Conservation (phyloP, 2,888 invertebrate genomes). For the Chironomus tentans region DNA sequence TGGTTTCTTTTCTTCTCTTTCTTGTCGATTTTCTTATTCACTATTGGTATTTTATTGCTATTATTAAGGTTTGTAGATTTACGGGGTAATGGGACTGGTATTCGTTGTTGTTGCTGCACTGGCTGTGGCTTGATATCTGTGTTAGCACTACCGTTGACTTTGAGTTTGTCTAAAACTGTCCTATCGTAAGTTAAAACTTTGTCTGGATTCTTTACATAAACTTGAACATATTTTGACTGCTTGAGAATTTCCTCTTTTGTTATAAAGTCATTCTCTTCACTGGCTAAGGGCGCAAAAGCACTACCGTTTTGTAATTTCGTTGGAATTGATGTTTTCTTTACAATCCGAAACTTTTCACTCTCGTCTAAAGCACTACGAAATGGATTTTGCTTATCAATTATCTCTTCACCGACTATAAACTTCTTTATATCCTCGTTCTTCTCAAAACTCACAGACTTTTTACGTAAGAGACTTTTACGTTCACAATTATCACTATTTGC, state of each 20-base stretch:
- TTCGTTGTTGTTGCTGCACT: constrained; percentile 28
- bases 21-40: constrained; percentile 36
- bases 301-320: constrained; percentile 28
- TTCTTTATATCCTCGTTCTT: constrained; percentile 37
- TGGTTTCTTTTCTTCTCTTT: neutral
- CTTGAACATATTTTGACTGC: constrained; percentile 42
- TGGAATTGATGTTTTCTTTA: constrained; percentile 28
- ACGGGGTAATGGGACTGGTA: neutral
- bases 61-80: constrained; percentile 27
- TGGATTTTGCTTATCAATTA: constrained; percentile 41
- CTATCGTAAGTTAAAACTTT: constrained; percentile 41
- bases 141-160: constrained; percentile 33
- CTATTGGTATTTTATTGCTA: neutral
- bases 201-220: constrained; percentile 42
- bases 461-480: constrained; percentile 28
- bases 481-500: neutral
- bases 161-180: constrained; percentile 37
- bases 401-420: constrained; percentile 40
- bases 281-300: neutral
- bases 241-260: constrained; percentile 41
- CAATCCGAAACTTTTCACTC: neutral
- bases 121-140: neutral
- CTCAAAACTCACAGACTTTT: constrained; percentile 38
- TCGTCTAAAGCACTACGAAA: constrained; percentile 33
- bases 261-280: constrained; percentile 33